Percentiles rank a stretch among this genome's conserved stretches.
Evolutionary conservation across 2,113 vertebrate genomes (phyloP).

Genomic region (Sterna hirundo): DNA sequence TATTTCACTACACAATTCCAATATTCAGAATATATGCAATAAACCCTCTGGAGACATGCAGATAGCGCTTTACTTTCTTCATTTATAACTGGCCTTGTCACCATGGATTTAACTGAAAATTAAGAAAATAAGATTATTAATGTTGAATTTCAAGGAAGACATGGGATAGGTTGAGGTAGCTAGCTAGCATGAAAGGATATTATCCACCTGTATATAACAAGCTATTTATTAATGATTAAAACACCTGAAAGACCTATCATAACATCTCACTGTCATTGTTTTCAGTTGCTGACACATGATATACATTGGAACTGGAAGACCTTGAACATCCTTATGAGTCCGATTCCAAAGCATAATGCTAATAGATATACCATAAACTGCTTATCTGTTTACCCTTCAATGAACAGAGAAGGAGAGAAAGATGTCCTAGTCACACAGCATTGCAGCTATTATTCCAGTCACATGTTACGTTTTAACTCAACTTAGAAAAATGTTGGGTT

Average conservation of each 20-base stretch:
- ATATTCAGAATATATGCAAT: not conserved
- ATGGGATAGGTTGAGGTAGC: not conserved
- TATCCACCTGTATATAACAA: not conserved
- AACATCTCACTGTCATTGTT: not conserved
- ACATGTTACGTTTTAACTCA: not conserved
- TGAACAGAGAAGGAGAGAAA: not conserved
- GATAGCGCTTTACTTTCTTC: not conserved
- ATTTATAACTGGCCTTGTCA: not conserved
- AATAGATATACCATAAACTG: not conserved
- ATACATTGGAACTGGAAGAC: not conserved
- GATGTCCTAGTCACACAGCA: not conserved
- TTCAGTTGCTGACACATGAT: not conserved
- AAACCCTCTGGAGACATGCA: not conserved
- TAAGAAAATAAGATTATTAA: not conserved
- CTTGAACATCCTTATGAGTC: not conserved
- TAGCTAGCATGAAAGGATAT: not conserved
- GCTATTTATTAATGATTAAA: not conserved
- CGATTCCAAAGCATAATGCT: not conserved
- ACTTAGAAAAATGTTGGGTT: not conserved
- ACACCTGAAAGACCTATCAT: not conserved
- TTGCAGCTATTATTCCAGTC: not conserved
- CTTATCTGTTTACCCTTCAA: not conserved
- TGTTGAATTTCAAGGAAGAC: not conserved
- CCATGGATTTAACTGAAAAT: not conserved
- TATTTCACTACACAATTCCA: not conserved